Conservation (phyloP, 2,888 invertebrate genomes). For the Atherix ibis region DNA sequence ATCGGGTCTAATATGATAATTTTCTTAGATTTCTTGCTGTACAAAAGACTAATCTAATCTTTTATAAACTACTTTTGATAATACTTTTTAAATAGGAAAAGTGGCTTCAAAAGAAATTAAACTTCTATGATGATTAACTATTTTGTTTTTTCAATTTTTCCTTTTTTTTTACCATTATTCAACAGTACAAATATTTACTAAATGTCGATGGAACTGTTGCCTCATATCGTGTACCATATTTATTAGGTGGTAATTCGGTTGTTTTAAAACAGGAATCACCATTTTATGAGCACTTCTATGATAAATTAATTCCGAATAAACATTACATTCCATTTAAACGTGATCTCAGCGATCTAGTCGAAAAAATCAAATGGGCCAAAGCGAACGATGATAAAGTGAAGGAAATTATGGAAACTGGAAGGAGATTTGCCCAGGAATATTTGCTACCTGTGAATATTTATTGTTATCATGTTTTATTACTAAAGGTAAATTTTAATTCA, state of each 20-base stretch:
- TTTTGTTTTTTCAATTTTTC: too few relatives aligned
- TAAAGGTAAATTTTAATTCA: too few relatives aligned
- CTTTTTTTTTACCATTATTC: too few relatives aligned
- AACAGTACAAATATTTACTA: conserved; percentile 91
- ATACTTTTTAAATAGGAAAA: too few relatives aligned
- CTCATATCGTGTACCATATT: conserved; percentile 84
- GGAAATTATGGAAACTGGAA: conserved; percentile 49
- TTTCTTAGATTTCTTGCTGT: too few relatives aligned
- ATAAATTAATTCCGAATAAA: conserved; percentile 50
- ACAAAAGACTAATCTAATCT: too few relatives aligned
- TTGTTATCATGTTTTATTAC: conserved; percentile 69
- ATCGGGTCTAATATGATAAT: too few relatives aligned
- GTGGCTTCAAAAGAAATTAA: too few relatives aligned
- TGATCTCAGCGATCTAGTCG: conserved; percentile 65
- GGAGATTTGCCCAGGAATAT: conserved; percentile 56
- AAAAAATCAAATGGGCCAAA: conserved; percentile 63
- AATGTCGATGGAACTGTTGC: conserved; percentile 94
- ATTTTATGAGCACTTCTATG: conserved; percentile 93
- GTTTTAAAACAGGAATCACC: conserved; percentile 84
- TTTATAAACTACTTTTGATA: too few relatives aligned
- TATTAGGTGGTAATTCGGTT: conserved; percentile 73
- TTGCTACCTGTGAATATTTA: conserved; percentile 70
- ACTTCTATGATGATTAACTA: too few relatives aligned
- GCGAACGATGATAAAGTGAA: conserved; percentile 51
- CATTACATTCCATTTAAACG: conserved; percentile 73